Conservation (phyloP, 1,140 invertebrate genomes). For the Sminthurinus signatus region DNA sequence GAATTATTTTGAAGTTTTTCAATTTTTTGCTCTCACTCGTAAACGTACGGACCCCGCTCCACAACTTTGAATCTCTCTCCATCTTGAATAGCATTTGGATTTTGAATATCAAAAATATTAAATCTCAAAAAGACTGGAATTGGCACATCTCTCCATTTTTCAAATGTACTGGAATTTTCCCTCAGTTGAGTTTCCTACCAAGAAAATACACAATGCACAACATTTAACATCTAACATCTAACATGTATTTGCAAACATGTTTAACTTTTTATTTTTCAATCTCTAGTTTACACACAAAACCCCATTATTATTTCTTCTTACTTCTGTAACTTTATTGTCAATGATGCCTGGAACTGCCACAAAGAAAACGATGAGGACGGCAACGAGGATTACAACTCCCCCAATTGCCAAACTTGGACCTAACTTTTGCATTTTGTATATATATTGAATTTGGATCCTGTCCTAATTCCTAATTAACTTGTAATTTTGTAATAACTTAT, state of each 20-base stretch:
- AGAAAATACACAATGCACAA: neutral
- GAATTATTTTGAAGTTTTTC: no score
- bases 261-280: neutral
- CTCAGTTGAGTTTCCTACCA: conserved; percentile 22
- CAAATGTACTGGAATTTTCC: conserved; percentile 32
- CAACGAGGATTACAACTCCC: neutral
- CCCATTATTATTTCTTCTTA: neutral
- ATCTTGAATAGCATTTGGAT: conserved; percentile 27
- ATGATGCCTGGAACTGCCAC: neutral
- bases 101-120: conserved; percentile 34
- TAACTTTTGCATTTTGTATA: conserved; percentile 7
- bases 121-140: conserved; percentile 19
- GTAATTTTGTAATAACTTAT: no score
- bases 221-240: neutral
- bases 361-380: neutral
- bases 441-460: no score
- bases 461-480: no score
- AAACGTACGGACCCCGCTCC: conserved; percentile 36
- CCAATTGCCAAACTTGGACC: neutral
- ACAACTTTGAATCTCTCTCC: conserved; percentile 22
- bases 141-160: conserved; percentile 27
- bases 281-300: neutral
- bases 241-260: neutral
- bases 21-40: conserved; percentile 8
- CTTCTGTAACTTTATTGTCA: neutral